These are phyloP conservation scores for Drosophila rufa DNA, from an alignment of 1,140 invertebrate species.

Conservation along the genomic window DNA sequence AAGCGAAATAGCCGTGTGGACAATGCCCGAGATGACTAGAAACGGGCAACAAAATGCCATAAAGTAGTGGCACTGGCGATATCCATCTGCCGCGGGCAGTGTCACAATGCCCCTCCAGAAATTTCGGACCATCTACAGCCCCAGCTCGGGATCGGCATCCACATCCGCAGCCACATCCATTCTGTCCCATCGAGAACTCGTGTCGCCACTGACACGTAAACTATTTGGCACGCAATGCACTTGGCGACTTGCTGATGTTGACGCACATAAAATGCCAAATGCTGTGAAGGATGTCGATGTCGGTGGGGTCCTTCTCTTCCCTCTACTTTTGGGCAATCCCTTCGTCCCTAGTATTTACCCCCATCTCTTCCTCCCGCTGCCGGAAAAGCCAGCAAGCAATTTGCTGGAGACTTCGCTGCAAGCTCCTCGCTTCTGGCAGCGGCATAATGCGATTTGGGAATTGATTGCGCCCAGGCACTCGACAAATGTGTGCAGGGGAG, in stretches of 20 bases:
- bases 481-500: slow-evolving; percentile 57
- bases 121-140: not conserved
- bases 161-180: slow-evolving; percentile 5
- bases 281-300: slow-evolving; percentile 40
- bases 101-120: slow-evolving; percentile 29
- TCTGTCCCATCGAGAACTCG: slow-evolving; percentile 24
- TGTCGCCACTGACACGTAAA: slow-evolving; percentile 72
- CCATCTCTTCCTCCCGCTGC: slow-evolving; percentile 1
- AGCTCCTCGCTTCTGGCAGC: slow-evolving; percentile 34
- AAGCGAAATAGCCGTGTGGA: slow-evolving; percentile 35
- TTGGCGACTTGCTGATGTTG: slow-evolving; percentile 76
- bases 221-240: slow-evolving; percentile 81
- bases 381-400: slow-evolving; percentile 67
- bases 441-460: slow-evolving; percentile 80
- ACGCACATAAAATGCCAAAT: slow-evolving; percentile 80
- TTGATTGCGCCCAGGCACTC: slow-evolving; percentile 74
- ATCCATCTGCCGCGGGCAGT: slow-evolving; percentile 30
- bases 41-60: slow-evolving; percentile 47
- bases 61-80: slow-evolving; percentile 29
- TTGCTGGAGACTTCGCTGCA: slow-evolving; percentile 43
- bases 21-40: slow-evolving; percentile 39
- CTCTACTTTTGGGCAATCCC: slow-evolving; percentile 25
- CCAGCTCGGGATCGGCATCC: not conserved
- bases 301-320: not conserved
- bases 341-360: not conserved